Conservation (phyloP, 2,888 invertebrate genomes). For the Phengaris arion region DNA sequence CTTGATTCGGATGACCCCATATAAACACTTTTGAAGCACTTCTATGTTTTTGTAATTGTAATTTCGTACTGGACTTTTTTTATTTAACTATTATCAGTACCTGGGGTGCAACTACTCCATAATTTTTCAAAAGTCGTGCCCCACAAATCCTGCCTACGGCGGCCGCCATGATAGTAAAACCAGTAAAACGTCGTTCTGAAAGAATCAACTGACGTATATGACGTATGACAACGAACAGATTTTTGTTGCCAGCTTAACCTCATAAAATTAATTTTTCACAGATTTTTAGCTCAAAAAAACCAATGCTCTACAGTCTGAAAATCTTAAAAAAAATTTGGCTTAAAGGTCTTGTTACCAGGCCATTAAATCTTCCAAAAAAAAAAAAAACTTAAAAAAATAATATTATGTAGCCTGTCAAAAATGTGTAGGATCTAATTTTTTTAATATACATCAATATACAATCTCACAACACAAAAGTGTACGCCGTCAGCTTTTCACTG, state of each 20-base stretch:
- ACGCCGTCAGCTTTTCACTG: too few relatives aligned
- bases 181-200: conserved; percentile 79
- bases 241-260: conserved; percentile 32
- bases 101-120: conserved; percentile 85
- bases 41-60: conserved; percentile 23
- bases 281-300: too few relatives aligned
- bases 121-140: conserved; percentile 88
- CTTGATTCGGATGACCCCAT: not conserved
- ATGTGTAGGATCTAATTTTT: too few relatives aligned
- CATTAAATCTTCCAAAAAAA: too few relatives aligned
- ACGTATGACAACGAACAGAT: conserved; percentile 33
- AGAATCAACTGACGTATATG: conserved; percentile 64
- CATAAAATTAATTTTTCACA: not conserved
- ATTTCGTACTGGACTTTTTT: conserved; percentile 44
- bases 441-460: too few relatives aligned
- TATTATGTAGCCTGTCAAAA: too few relatives aligned
- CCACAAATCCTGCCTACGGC: conserved; percentile 92
- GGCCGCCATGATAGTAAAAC: conserved; percentile 90
- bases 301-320: too few relatives aligned
- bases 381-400: too few relatives aligned
- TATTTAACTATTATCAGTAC: conserved; percentile 71
- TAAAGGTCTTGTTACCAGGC: too few relatives aligned
- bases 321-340: not conserved
- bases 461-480: too few relatives aligned
- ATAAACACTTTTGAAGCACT: conserved; percentile 28